Percentiles rank a stretch among this genome's conserved stretches.
These are phyloP conservation scores for Struthidea cinerea DNA, from an alignment of 2,113 vertebrate genomes.

Conservation along the genomic window DNA sequence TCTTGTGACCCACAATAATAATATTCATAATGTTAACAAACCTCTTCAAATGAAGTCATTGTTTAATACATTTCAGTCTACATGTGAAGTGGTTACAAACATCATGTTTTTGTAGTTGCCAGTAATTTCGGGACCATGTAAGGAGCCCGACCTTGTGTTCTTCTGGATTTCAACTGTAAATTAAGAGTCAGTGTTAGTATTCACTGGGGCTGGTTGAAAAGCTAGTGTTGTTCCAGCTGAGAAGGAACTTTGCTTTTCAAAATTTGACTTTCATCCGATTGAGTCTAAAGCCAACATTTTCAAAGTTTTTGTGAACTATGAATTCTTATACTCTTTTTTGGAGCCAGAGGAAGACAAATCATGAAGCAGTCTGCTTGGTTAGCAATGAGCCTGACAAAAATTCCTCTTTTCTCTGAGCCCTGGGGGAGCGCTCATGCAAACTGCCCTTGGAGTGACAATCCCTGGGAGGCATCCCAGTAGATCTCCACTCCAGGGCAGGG, in stretches of 20 bases:
- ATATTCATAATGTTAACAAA: slow-evolving; percentile 32
- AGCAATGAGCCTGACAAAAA: not conserved
- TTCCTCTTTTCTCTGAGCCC: not conserved
- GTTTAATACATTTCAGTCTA: slow-evolving; percentile 26
- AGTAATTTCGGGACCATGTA: not conserved
- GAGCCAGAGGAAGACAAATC: not conserved
- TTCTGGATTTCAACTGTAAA: not conserved
- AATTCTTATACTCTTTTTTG: not conserved
- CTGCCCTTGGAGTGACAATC: not conserved
- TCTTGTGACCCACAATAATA: slow-evolving; percentile 43
- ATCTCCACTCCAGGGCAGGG: not conserved
- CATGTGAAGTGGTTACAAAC: slow-evolving; percentile 13
- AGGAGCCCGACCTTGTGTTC: not conserved
- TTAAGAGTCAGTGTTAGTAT: not conserved
- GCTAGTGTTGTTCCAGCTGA: not conserved
- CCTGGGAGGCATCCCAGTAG: not conserved
- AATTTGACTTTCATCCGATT: not conserved
- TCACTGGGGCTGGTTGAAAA: not conserved
- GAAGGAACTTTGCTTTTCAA: not conserved
- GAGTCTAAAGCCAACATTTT: not conserved
- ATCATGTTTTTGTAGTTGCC: not conserved
- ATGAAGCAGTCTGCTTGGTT: not conserved
- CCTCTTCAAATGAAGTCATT: slow-evolving; percentile 44
- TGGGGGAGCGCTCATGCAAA: not conserved
- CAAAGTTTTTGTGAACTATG: not conserved